These are phyloP conservation scores for Leptosomus discolor DNA, from an alignment of 2,113 vertebrate genomes.

Conservation along the genomic window DNA sequence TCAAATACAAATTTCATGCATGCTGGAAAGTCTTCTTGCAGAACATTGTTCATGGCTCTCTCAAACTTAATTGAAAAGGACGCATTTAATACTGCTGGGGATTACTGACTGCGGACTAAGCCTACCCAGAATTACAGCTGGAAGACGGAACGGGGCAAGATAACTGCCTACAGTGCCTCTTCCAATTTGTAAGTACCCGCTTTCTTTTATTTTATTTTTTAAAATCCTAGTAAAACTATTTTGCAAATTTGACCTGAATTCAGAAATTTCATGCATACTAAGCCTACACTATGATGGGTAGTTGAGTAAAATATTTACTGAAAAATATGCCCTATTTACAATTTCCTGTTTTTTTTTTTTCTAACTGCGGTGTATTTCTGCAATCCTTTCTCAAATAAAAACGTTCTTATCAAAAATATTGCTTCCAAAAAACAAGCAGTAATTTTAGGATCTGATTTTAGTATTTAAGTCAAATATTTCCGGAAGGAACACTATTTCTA, in stretches of 20 bases:
- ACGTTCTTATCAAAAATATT: not conserved
- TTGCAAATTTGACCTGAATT: not conserved
- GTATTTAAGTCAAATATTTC: not conserved
- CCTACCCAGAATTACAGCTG: not conserved
- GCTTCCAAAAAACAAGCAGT: not conserved
- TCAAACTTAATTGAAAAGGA: conserved; percentile 4
- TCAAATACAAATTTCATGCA: not conserved
- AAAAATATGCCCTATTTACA: not conserved
- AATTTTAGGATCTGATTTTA: not conserved
- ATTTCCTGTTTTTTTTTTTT: not conserved
- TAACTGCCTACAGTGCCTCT: not conserved
- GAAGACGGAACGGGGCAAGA: not conserved
- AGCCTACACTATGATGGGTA: not conserved
- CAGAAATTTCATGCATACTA: not conserved
- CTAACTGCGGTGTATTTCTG: not conserved
- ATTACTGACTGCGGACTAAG: not conserved
- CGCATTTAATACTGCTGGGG: not conserved
- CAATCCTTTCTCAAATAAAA: not conserved
- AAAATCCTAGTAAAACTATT: not conserved
- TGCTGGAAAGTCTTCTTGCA: not conserved
- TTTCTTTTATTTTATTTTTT: not conserved
- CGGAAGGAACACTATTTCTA: not conserved
- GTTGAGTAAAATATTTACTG: not conserved
- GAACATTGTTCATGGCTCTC: not conserved
- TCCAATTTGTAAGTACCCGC: not conserved